A percentile compares a stretch with the other conserved stretches of the same genome.
Conservation (phyloP, 1,140 invertebrate genomes). For the Euura lappo region DNA sequence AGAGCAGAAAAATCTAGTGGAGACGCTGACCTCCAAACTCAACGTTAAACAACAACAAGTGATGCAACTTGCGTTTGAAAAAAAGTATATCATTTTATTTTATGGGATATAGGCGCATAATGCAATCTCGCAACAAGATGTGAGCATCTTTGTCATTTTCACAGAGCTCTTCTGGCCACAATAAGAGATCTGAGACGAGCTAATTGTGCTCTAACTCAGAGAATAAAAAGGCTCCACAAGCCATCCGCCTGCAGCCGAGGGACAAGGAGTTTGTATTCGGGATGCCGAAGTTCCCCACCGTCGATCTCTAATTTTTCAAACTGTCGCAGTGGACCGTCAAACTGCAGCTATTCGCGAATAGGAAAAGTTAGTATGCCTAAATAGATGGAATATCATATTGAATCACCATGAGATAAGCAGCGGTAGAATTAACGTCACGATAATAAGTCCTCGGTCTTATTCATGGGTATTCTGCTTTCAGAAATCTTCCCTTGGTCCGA, state of each 20-base stretch:
- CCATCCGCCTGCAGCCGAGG: neutral
- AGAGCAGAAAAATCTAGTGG: conserved; percentile 38
- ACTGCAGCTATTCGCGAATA: neutral
- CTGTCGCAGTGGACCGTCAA: neutral
- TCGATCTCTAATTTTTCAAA: neutral
- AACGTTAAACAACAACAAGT: conserved; percentile 43
- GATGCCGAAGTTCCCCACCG: neutral
- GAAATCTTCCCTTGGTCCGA: conserved; percentile 26
- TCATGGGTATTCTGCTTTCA: conserved; percentile 14
- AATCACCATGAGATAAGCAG: too few relatives aligned
- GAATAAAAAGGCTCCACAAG: conserved; percentile 7
- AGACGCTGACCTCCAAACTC: conserved; percentile 36
- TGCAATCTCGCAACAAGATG: too few relatives aligned
- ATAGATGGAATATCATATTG: neutral
- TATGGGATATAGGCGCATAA: neutral
- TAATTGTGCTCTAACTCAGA: conserved; percentile 22
- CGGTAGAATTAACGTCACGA: neutral
- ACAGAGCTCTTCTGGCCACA: conserved; percentile 35
- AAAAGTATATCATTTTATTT: conserved; percentile 37
- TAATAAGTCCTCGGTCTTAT: neutral
- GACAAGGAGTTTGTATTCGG: neutral
- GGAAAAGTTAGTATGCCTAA: neutral
- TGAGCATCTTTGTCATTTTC: conserved; percentile 12
- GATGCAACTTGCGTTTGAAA: conserved; percentile 36
- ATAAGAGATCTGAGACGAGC: conserved; percentile 32